Evolutionary conservation across 2,797 vertebrate species (phyloP), one percentile per base, ranked within the genome.

Genomic region (Nannoperca australis): DNA sequence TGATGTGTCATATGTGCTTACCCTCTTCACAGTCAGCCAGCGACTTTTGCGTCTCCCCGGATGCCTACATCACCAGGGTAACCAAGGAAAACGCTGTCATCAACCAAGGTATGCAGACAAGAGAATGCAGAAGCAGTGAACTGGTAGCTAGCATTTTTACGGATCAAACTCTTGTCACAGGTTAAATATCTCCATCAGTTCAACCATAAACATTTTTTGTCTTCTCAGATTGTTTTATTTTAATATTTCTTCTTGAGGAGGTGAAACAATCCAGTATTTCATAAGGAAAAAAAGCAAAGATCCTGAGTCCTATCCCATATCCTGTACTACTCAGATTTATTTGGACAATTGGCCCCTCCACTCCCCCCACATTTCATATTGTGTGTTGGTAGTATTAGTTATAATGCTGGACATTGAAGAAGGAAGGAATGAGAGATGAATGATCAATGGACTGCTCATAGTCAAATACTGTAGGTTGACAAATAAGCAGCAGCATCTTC

Each of bases 41-140:
- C 49, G 98, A 99, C 91, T 99, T 99, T 91, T 99, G 98, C 51
- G 93, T 97, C 61, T 96, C 96, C 82, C 97, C 98, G 0, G 96
- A 99, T 85, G 92, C 95, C 76, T 99, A 96, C 1, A 90, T 99
- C 89, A 95, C 96, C 91, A 95, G 94, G 92, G 95, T 97, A 90
- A 96, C 96, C 30, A 95, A 96, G 83, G 96, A 97, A 70, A 95
- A 97, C 0, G 88, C 89, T 3, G 93, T 95, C 84, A 95, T 96
- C 84, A 82, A 93, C 84, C 94, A 95, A 95, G 95, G 95, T 95
- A 91, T 22, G 69, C 53, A 22, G 38, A 38, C 0, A 15, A 20
- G 10, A n/a, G 60, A 40, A 24, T 1, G 42, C 44, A 74, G 30
- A 47, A 47, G 9, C 8, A 34, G n/a, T 0, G 36, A 59, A 51